Evolutionary conservation across 2,113 vertebrate species (phyloP), one percentile per base, ranked within the genome.

Genomic region (Cebus imitator): DNA sequence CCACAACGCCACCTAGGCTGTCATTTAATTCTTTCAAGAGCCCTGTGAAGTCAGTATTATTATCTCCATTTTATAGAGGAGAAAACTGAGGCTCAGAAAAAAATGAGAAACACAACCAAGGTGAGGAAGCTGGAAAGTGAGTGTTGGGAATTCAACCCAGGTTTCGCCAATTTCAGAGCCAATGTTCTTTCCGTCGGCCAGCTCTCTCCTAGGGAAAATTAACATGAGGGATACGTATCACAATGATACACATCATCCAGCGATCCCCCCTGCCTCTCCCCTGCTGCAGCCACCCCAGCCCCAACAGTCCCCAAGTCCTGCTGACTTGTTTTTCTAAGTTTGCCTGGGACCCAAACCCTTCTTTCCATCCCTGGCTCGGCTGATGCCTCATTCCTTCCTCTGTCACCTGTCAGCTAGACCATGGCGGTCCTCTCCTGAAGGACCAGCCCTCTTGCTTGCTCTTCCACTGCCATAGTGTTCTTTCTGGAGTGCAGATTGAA

Each of bases 201-300:
- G 50, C 35, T 20, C 20, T 43, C 45, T 90, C 76, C 91, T 45
- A 37, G 80, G 43, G 37, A 68, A 70, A 27, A 45, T 2, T 3
- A 21, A 13, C 0, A 18, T 8, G 25, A 32, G 35, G 58, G 40
- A 37, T 1, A 55, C 14, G 0, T 20, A 21, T 30, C 48, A 72
- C 21, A 37, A 32, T 0, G 2, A 17, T 1, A 37, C 9, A 25
- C 16, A 30, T 3, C 14, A 5, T 14, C 32, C 4, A 0, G 16
- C 1, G 3, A 30, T 8, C 6, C 8, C 45, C 45, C 16, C 9
- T 2, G 8, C 32, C 30, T 83, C 37, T 8, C 5, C 27, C 35
- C 30, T n/a, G 58, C 57, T 2, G 6, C 23, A 23, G 7, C 66
- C 78, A 45, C 27, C 58, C 58, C 61, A 35, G 0, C 45, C 40